Evolutionary conservation across 1,140 invertebrate genomes (phyloP), one percentile per base, ranked within the genome.

Genomic region (Tetramorium parvispinum): DNA sequence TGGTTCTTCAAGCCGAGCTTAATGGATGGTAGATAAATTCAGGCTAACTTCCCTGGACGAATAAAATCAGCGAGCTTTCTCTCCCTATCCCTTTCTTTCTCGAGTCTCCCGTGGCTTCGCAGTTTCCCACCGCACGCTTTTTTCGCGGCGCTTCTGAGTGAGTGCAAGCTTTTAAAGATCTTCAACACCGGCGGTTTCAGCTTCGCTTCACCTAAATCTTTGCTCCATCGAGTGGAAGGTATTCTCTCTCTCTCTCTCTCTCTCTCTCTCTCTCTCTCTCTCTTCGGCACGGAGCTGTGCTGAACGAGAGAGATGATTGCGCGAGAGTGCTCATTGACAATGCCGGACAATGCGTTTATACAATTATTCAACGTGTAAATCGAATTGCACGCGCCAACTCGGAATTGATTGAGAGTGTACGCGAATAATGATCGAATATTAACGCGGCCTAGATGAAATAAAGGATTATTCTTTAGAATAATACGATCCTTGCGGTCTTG

Each of bases 161-260:
- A 90, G 81, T 85, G 89, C 87, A 83, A 89, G 90, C 90, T 91
- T 91, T 91, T 91, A 91, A 91, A 90, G 90, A 91, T 87, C 90
- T 81, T 87, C 76, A 87, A 65, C 77, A 63, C 66, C 51, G 70
- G 63, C 32, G 87, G 49, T 87, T 87, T 81, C 77, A 82, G 83
- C 88, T 87, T 76, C 81, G 89, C 79, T 89, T 89, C 90, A 87
- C 87, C 89, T 91, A 91, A 91, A 91, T 91, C 90, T 89, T 91
- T 87, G 81, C 85, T 83, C 89, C 75, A 89, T 91, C 85, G 87
- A 91, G 71, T 87, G 77, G 82, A 91, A 91, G 59, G 55, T 81
- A 43, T 32, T 63, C 70, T 71, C 27, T 40, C 46, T 43, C n/a
- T 57, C 43, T 78, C 0, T 27, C 59, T n/a, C 13, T 55, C n/a